phyloP scores from a whole-genome alignment of 2,888 invertebrate species.

The Tinea pellionella region DNA sequence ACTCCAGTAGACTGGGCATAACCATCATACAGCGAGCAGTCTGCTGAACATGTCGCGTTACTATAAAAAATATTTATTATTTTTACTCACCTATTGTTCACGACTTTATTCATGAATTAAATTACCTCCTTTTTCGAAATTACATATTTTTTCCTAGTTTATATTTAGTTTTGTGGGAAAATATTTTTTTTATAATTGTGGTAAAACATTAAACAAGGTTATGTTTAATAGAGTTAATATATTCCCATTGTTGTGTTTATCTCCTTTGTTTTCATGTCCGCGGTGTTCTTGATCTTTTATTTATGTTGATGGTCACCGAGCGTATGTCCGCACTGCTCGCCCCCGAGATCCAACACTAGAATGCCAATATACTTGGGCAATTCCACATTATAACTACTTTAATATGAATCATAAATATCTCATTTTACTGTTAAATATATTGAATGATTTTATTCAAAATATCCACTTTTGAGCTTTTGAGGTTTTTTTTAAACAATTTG shows the following conservation, averaged over 20 bases:
- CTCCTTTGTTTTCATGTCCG: slow-evolving; percentile 12
- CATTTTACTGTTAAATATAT: not conserved
- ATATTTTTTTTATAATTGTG: not conserved
- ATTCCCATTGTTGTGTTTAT: slow-evolving; percentile 10
- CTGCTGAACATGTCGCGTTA: too few relatives aligned
- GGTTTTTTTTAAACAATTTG: too few relatives aligned
- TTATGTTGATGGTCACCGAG: slow-evolving; percentile 23
- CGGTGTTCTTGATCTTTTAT: slow-evolving; percentile 15
- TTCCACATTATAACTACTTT: slow-evolving; percentile 26
- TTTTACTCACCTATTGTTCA: too few relatives aligned
- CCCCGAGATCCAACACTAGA: slow-evolving; percentile 17
- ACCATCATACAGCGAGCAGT: too few relatives aligned
- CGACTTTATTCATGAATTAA: too few relatives aligned
- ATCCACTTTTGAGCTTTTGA: not conserved
- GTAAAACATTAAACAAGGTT: not conserved
- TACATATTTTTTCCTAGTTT: too few relatives aligned
- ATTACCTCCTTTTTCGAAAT: too few relatives aligned
- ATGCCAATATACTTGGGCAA: slow-evolving; percentile 45
- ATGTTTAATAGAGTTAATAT: slow-evolving; percentile 8
- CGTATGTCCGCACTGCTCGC: slow-evolving; percentile 20
- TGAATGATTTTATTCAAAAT: not conserved
- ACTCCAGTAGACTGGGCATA: too few relatives aligned
- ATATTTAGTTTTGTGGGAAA: not conserved
- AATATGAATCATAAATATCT: not conserved
- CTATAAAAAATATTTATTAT: too few relatives aligned